Evolutionary conservation across 2,797 vertebrate species (phyloP).

Genomic region (Adrianichthys oophorus): DNA sequence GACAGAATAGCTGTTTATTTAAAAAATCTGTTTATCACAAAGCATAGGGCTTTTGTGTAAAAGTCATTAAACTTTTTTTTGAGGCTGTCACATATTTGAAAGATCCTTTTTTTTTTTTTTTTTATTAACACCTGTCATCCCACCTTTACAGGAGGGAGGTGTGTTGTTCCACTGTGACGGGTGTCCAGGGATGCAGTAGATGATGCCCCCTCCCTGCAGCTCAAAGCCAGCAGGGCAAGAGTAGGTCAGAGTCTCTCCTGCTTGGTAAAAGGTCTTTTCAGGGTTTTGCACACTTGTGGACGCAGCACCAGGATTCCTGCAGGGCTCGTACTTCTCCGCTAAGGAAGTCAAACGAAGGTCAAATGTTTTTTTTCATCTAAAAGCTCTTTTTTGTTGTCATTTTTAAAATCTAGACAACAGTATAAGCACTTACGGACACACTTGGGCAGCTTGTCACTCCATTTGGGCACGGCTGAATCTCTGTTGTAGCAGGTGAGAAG

Average conservation of each 20-base stretch:
- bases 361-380: not conserved
- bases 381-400: too few relatives aligned
- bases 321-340: constrained; percentile 93
- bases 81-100: not conserved
- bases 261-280: constrained; percentile 88
- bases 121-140: not conserved
- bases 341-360: not conserved
- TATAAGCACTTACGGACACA: constrained; percentile 79
- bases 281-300: constrained; percentile 86
- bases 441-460: constrained; percentile 92
- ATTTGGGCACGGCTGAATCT: constrained; percentile 88
- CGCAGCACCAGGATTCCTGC: constrained; percentile 87
- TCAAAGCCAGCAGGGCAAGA: constrained; percentile 86
- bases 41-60: too few relatives aligned
- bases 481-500: constrained; percentile 91
- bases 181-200: constrained; percentile 92
- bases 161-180: constrained; percentile 92
- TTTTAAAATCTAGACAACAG: too few relatives aligned
- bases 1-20: constrained; percentile 29
- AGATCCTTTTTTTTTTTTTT: not conserved
- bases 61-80: not conserved
- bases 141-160: constrained; percentile 90
- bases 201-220: constrained; percentile 85
- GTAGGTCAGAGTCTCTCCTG: constrained; percentile 87
- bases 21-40: not conserved